phyloP scores from a whole-genome alignment of 1,140 invertebrate genomes.

The Ladona fulva region DNA sequence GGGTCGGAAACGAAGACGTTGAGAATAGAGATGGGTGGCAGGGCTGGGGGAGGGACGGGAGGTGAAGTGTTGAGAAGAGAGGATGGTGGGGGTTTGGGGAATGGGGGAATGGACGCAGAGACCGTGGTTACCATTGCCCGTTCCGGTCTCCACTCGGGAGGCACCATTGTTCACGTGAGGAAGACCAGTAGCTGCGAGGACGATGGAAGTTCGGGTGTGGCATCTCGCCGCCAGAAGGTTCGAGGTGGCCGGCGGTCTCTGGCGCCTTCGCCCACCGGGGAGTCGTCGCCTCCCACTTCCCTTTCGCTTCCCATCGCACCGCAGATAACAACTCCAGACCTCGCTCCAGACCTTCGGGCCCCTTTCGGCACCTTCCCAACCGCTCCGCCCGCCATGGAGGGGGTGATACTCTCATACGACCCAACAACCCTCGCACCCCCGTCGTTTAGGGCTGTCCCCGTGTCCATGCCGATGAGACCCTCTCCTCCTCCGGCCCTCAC shows the following conservation, averaged over 20 bases:
- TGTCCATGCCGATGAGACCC: constrained; percentile 15
- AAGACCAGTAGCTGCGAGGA: constrained; percentile 4
- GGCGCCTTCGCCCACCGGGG: not conserved
- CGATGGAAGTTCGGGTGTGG: not conserved
- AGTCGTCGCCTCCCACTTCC: not conserved
- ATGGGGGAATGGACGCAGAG: constrained; percentile 7
- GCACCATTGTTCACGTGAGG: constrained; percentile 34
- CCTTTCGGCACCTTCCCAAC: constrained; percentile 22
- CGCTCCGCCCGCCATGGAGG: not conserved
- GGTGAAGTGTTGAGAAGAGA: not conserved
- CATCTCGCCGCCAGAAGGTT: not conserved
- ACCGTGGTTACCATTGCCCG: constrained; percentile 46
- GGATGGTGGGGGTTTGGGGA: constrained; percentile 30
- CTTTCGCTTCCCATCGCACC: constrained; percentile 39
- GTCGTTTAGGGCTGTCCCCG: not conserved
- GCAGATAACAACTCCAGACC: constrained; percentile 46
- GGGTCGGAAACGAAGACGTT: constrained; percentile 58
- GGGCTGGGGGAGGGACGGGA: constrained; percentile 21
- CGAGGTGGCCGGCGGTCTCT: not conserved
- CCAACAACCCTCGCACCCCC: not conserved
- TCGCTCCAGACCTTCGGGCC: constrained; percentile 34
- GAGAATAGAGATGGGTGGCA: constrained; percentile 53
- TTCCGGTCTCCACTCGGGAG: constrained; percentile 62
- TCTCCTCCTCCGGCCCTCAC: constrained; percentile 34
- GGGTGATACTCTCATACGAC: not conserved